Base-by-base conservation (phyloP, 2,113 vertebrate species). In the Corythaixoides concolor region DNA sequence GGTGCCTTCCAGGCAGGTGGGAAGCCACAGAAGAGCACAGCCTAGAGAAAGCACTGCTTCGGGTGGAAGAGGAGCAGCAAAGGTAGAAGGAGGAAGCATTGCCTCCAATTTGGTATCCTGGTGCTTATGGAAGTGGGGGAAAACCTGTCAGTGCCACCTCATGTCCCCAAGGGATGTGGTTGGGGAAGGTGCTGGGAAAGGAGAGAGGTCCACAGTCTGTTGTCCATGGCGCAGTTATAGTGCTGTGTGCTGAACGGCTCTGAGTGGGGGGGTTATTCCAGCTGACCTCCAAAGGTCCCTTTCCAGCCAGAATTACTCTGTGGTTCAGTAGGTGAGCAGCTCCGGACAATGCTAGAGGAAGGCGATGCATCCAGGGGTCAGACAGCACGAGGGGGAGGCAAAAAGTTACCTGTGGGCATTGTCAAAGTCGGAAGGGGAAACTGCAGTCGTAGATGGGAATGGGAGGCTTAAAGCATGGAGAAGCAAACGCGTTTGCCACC, bases 41-140 rank as follows among this genome's bases (percentile, higher is more conserved):
- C 60, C 90, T 99, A 97, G 98, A 99, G 95, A 98, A 98, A 56
- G 97, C 98, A 82, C 98, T 99, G 55, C 97, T 98, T 95, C 98
- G 97, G 67, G 76, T 99, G 97, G 99, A 99, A 95, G 98, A 99
- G 89, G 98, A 99, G 75, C 98, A 99, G 67, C 98, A 99, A 90
- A 99, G 99, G 99, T 99, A 90, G 39, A 78, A 63, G 64, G 41
- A 81, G 70, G n/a, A 91, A 62, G 26, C 7, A 12, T 79, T 74
- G 43, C 35, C 56, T 95, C 45, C 20, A 41, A 12, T 8, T 70
- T 88, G 49, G 37, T 70, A 14, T 67, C 43, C 70, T 60, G 72
- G 58, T 69, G n/a, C 62, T 59, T 5, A 1, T 43, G 30, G 32
- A 66, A 73, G 32, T 27, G 33, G 69, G 83, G 58, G 80, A 66